Percentiles rank a stretch among this genome's conserved stretches.
These are phyloP conservation scores for Macaria liturata DNA, from an alignment of 2,888 invertebrate genomes.

Conservation along the genomic window DNA sequence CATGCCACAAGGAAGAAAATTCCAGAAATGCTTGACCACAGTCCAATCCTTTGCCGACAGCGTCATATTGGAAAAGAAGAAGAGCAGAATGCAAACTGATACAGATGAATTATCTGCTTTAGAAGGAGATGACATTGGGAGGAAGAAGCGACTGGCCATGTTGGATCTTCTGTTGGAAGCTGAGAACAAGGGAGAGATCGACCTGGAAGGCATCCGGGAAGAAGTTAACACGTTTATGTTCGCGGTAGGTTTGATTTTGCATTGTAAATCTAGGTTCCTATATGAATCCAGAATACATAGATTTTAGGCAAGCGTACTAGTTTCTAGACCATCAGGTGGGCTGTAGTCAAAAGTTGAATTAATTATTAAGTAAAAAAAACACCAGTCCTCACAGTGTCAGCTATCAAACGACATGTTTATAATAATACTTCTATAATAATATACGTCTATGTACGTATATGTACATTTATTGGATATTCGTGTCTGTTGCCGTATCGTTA, in stretches of 20 bases:
- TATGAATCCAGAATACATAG: too few relatives aligned
- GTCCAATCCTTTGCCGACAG: conserved; percentile 80
- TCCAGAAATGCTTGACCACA: conserved; percentile 66
- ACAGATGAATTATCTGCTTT: conserved; percentile 12
- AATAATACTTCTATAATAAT: too few relatives aligned
- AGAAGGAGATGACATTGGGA: conserved; percentile 25
- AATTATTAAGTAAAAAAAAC: too few relatives aligned
- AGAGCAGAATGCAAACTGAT: conserved; percentile 30
- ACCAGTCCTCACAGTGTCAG: too few relatives aligned
- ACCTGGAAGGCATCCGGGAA: conserved; percentile 85
- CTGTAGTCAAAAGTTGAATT: too few relatives aligned
- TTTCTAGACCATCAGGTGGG: too few relatives aligned
- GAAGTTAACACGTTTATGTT: conserved; percentile 89
- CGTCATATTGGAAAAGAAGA: conserved; percentile 77
- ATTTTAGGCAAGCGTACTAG: too few relatives aligned
- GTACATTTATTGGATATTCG: too few relatives aligned
- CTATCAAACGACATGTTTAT: too few relatives aligned
- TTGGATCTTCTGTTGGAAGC: conserved; percentile 86
- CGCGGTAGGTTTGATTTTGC: conserved; percentile 21
- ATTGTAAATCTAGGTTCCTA: not conserved
- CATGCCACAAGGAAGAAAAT: conserved; percentile 67
- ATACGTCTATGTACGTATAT: too few relatives aligned
- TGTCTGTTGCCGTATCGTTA: too few relatives aligned
- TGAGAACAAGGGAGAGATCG: conserved; percentile 82
- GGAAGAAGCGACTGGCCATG: conserved; percentile 83